Conservation (phyloP, 2,888 invertebrate species). For the Lydus trimaculatus region DNA sequence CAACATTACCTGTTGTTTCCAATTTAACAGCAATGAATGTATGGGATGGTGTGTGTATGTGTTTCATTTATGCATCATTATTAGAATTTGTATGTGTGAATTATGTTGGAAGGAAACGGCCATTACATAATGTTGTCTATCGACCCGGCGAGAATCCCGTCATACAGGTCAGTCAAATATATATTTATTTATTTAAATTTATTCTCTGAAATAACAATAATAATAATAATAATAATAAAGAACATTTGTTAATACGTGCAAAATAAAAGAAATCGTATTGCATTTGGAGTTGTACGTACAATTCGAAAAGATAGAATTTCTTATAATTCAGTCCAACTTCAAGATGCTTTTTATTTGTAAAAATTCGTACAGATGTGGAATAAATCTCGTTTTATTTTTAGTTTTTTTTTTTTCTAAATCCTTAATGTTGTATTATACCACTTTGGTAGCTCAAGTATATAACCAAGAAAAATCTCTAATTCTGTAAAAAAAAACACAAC, state of each 20-base stretch:
- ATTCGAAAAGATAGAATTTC: too few species aligned
- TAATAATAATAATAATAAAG: too few species aligned
- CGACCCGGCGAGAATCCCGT: constrained; percentile 90
- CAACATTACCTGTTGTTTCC: constrained; percentile 91
- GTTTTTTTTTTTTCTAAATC: constrained; percentile 7
- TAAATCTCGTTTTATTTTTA: constrained; percentile 22
- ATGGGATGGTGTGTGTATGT: constrained; percentile 97
- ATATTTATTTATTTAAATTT: neutral
- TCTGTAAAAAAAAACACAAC: too few species aligned
- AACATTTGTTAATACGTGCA: too few species aligned
- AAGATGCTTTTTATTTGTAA: neutral
- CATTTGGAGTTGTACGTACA: too few species aligned
- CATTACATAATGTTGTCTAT: constrained; percentile 88
- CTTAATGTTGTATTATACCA: neutral
- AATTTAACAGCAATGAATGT: constrained; percentile 96
- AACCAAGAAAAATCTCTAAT: too few species aligned
- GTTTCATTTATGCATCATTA: constrained; percentile 94
- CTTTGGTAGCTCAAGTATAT: too few species aligned
- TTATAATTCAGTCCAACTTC: too few species aligned
- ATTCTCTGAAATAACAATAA: too few species aligned
- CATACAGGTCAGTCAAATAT: constrained; percentile 86
- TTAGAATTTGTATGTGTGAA: constrained; percentile 95
- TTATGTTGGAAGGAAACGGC: constrained; percentile 91
- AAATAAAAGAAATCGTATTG: too few species aligned
- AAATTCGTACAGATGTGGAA: constrained; percentile 31